These are phyloP conservation scores for Stegostoma tigrinum DNA, from an alignment of 2,113 vertebrate genomes.

Conservation along the genomic window DNA sequence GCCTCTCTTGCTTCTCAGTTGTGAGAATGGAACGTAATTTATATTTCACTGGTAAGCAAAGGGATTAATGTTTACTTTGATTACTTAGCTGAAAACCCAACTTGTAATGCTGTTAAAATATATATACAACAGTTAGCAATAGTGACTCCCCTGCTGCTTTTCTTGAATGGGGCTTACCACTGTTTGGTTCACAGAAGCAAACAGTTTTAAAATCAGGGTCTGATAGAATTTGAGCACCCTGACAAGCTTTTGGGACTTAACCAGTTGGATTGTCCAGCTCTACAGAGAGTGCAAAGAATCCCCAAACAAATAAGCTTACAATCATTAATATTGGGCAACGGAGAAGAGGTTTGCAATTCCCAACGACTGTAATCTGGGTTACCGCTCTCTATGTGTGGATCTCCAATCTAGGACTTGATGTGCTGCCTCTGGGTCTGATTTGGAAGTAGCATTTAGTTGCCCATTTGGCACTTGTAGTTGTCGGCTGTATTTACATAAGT, in stretches of 20 bases:
- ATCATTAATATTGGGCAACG: neutral
- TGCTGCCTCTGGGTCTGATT: neutral
- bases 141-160: neutral
- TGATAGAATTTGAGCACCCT: neutral
- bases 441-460: neutral
- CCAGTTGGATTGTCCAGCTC: neutral
- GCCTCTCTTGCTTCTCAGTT: neutral
- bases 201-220: neutral
- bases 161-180: neutral
- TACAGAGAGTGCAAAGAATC: neutral
- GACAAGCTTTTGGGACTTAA: neutral
- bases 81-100: neutral
- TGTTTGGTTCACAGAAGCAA: neutral
- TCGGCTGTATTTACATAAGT: neutral
- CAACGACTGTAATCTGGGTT: neutral
- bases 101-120: neutral
- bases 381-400: neutral
- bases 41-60: neutral
- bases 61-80: neutral
- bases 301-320: neutral
- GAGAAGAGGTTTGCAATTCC: neutral
- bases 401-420: neutral
- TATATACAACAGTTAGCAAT: neutral
- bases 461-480: neutral
- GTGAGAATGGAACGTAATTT: neutral